Percentiles rank a stretch among this genome's conserved stretches.
Conservation (phyloP, 2,113 vertebrate genomes). For the Dicaeum eximium region DNA sequence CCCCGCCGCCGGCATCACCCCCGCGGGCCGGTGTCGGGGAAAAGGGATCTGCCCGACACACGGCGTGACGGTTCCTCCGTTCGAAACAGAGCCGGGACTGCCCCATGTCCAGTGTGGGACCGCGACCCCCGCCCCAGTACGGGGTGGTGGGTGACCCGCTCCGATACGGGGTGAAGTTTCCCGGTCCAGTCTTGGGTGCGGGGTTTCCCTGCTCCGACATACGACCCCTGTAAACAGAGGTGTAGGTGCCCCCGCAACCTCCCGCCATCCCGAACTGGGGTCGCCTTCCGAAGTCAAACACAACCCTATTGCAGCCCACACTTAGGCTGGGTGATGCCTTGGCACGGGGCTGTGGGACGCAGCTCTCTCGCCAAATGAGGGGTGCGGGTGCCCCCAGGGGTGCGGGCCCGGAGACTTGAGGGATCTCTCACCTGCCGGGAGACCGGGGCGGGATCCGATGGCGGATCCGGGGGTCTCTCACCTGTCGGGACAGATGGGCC, state of each 20-base stretch:
- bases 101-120: not conserved
- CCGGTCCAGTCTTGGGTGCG: not conserved
- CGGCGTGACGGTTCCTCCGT: not conserved
- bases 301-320: not conserved
- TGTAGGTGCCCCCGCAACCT: not conserved
- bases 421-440: not conserved
- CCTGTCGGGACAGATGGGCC: not conserved
- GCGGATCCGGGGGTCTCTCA: not conserved
- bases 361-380: not conserved
- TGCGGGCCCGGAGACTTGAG: too few relatives aligned
- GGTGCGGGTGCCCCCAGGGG: not conserved
- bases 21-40: not conserved
- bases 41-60: not conserved
- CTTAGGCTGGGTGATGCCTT: not conserved
- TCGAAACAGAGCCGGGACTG: not conserved
- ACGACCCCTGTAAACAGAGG: not conserved
- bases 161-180: not conserved
- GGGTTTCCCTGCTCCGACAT: not conserved
- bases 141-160: not conserved
- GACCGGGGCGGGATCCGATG: not conserved
- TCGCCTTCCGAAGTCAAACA: constrained; percentile 14
- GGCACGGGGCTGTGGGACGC: not conserved
- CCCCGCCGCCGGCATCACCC: constrained; percentile 32
- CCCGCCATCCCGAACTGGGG: not conserved
- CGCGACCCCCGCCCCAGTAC: not conserved